Evolutionary conservation across 2,888 invertebrate genomes (phyloP).

Genomic region (Hipparchia semele): DNA sequence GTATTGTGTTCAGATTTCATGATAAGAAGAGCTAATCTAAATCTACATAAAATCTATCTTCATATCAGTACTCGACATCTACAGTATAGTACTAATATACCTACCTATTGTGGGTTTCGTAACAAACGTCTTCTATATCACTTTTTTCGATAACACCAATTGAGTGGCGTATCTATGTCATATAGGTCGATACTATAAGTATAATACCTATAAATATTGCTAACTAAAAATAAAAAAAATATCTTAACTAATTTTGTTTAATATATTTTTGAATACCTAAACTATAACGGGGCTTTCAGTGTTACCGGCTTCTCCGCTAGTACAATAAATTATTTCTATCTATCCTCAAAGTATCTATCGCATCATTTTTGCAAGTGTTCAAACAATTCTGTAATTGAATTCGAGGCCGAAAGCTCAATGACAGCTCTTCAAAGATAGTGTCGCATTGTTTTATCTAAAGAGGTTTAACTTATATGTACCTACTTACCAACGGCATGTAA

Average conservation of each 20-base stretch:
- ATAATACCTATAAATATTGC: background rate
- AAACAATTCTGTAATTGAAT: background rate
- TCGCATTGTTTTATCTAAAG: conserved; percentile 29
- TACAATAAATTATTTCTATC: too few species aligned
- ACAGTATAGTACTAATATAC: background rate
- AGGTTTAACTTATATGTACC: background rate
- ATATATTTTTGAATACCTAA: too few species aligned
- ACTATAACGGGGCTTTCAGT: too few species aligned
- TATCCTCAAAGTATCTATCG: background rate
- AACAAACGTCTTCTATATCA: conserved; percentile 5
- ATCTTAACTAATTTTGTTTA: too few species aligned
- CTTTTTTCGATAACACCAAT: conserved; percentile 20
- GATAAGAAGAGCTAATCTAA: conserved; percentile 10
- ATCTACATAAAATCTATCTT: conserved; percentile 4
- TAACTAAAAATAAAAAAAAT: background rate
- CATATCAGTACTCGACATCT: background rate
- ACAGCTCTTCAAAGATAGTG: conserved; percentile 36
- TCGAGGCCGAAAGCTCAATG: conserved; percentile 32
- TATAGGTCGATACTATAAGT: background rate
- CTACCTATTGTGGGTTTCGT: conserved; percentile 2
- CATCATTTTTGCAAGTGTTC: too few species aligned
- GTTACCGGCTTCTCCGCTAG: too few species aligned
- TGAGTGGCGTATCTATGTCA: conserved; percentile 16
- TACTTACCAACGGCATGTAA: too few species aligned
- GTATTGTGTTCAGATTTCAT: conserved; percentile 8